Evolutionary conservation across 1,140 invertebrate species (phyloP).

Genomic region (Teleopsis dalmanni): DNA sequence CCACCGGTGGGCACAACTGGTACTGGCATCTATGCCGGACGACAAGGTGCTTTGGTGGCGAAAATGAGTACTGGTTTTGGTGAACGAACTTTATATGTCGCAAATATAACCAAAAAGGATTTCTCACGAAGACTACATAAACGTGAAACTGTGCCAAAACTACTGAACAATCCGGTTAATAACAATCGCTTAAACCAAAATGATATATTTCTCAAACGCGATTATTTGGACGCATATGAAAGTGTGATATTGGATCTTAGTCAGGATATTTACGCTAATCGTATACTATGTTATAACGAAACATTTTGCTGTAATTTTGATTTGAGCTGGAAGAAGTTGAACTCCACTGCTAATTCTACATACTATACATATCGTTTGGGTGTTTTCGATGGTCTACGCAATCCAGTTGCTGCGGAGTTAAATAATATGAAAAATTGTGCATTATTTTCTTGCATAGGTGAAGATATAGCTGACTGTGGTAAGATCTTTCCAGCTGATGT

Average conservation of each 20-base stretch:
- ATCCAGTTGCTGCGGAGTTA: slow-evolving; percentile 20
- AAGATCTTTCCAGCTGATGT: slow-evolving; percentile 8
- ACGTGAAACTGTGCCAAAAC: neutral
- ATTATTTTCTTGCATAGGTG: slow-evolving; percentile 26
- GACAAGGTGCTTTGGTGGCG: slow-evolving; percentile 17
- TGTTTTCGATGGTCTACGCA: slow-evolving; percentile 26
- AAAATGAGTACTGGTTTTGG: slow-evolving; percentile 17
- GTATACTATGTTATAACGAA: neutral
- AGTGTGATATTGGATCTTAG: slow-evolving; percentile 10
- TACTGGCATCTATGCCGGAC: slow-evolving; percentile 45
- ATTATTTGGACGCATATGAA: slow-evolving; percentile 23
- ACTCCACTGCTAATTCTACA: neutral
- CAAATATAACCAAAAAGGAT: slow-evolving; percentile 43
- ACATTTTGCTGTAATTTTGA: slow-evolving; percentile 31
- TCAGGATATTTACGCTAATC: neutral
- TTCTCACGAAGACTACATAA: neutral
- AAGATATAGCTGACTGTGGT: slow-evolving; percentile 24
- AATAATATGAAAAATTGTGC: slow-evolving; percentile 27
- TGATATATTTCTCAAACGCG: slow-evolving; percentile 22
- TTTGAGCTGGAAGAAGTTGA: slow-evolving; percentile 15
- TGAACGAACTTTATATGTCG: slow-evolving; percentile 19
- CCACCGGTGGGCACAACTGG: slow-evolving; percentile 38
- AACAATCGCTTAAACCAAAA: neutral
- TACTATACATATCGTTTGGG: slow-evolving; percentile 25
- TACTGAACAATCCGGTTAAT: neutral